These are phyloP conservation scores for Lucilia cuprina DNA, from an alignment of 1,140 invertebrate species.

Conservation along the genomic window DNA sequence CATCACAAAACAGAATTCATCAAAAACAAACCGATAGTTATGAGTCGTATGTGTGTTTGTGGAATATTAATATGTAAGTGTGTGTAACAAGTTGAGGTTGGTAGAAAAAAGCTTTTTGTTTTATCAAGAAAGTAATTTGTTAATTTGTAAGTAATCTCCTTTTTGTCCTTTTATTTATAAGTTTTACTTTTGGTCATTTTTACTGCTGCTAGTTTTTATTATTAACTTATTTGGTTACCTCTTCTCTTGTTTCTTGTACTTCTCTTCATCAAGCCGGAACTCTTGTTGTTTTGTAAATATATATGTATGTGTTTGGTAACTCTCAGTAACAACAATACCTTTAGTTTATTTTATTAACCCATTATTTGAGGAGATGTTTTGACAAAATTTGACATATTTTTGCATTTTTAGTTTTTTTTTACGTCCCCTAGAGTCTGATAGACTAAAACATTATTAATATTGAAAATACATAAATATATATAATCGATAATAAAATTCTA, in stretches of 20 bases:
- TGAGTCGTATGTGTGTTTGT: too few relatives aligned
- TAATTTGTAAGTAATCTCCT: neutral
- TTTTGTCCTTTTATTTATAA: neutral
- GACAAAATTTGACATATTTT: too few relatives aligned
- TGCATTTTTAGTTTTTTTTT: too few relatives aligned
- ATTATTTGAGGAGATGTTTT: neutral
- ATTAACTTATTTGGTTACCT: neutral
- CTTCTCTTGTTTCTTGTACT: neutral
- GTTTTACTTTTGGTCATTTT: neutral
- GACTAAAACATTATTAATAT: too few relatives aligned
- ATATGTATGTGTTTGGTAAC: neutral
- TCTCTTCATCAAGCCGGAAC: conserved; percentile 18
- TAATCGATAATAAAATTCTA: too few relatives aligned
- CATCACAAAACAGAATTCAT: conserved; percentile 11
- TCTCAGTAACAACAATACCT: neutral
- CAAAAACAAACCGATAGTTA: neutral
- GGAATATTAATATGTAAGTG: too few relatives aligned
- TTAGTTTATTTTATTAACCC: conserved; percentile 17
- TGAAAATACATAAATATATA: too few relatives aligned
- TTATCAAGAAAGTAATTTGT: neutral
- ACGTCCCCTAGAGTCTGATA: too few relatives aligned
- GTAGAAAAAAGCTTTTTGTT: too few relatives aligned
- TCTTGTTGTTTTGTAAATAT: neutral
- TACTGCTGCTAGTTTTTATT: neutral
- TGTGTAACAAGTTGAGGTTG: too few relatives aligned